phyloP scores from a whole-genome alignment of 2,888 invertebrate genomes.

The Tanypteryx hageni region DNA sequence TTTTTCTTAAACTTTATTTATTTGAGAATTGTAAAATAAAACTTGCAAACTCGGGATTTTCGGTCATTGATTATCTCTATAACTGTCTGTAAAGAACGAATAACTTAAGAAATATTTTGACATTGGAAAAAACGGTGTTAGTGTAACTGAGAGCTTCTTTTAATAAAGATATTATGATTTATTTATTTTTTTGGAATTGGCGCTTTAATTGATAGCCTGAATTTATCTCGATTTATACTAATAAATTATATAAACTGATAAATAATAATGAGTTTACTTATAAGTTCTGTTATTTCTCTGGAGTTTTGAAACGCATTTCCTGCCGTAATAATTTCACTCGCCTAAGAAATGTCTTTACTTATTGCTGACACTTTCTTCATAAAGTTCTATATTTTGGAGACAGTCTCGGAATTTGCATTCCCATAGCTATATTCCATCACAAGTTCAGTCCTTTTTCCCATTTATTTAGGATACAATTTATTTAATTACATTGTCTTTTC shows the following conservation, averaged over 20 bases:
- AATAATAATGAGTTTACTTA: neutral
- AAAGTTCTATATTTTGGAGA: neutral
- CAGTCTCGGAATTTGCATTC: slow-evolving; percentile 18
- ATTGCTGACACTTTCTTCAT: neutral
- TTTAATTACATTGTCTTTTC: no score
- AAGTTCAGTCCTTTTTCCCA: neutral
- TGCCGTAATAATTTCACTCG: neutral
- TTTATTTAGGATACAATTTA: neutral
- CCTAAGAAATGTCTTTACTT: neutral
- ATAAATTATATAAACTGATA: neutral
- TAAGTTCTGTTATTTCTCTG: neutral
- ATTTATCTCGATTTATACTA: neutral
- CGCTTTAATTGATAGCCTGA: no score
- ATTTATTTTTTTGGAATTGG: no score
- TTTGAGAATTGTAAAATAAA: no score
- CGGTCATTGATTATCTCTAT: no score
- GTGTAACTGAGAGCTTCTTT: no score
- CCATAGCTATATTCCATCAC: neutral
- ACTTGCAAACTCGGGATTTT: neutral
- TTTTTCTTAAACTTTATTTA: neutral
- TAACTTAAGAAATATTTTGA: no score
- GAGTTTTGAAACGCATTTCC: neutral
- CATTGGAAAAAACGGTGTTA: no score
- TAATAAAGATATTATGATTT: no score
- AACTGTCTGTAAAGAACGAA: no score